These are phyloP conservation scores for Psettodes erumei DNA, from an alignment of 2,113 vertebrate species.

Conservation along the genomic window DNA sequence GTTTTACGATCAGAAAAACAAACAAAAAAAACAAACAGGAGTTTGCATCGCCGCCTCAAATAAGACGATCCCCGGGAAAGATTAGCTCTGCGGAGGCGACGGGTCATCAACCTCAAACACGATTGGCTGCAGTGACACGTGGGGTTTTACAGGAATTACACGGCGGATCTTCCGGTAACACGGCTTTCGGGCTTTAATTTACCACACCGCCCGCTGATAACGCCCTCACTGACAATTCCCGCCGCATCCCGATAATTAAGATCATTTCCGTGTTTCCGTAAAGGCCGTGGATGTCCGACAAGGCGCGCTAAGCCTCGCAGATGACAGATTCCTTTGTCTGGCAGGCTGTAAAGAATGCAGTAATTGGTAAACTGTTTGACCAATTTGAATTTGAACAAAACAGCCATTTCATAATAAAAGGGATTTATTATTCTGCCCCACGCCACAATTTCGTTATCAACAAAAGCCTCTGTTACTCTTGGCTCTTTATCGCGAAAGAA, in stretches of 20 bases:
- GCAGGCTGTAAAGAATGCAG: constrained; percentile 28
- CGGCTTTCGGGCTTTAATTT: constrained; percentile 17
- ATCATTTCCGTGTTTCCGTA: constrained; percentile 32
- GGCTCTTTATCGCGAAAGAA: constrained; percentile 72
- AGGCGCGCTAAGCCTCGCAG: constrained; percentile 31
- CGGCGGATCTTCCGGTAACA: not conserved
- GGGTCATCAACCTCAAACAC: constrained; percentile 17
- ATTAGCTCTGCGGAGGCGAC: constrained; percentile 23
- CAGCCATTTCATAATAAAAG: constrained; percentile 66
- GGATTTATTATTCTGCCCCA: constrained; percentile 67
- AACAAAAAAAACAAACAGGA: constrained; percentile 20
- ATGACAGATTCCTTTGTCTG: constrained; percentile 47
- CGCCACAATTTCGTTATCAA: constrained; percentile 71
- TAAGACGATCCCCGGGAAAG: constrained; percentile 20
- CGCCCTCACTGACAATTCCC: constrained; percentile 12
- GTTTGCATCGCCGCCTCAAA: constrained; percentile 13
- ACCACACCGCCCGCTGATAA: constrained; percentile 3
- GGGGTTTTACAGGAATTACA: constrained; percentile 18
- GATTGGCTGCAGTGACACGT: constrained; percentile 7
- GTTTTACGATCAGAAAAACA: constrained; percentile 47
- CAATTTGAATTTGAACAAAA: constrained; percentile 72
- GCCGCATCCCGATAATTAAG: constrained; percentile 41
- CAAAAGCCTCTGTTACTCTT: constrained; percentile 62
- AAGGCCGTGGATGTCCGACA: constrained; percentile 23
- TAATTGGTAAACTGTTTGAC: constrained; percentile 71